These are phyloP conservation scores for Bombus ignitus DNA, from an alignment of 1,140 invertebrate species.

Conservation along the genomic window DNA sequence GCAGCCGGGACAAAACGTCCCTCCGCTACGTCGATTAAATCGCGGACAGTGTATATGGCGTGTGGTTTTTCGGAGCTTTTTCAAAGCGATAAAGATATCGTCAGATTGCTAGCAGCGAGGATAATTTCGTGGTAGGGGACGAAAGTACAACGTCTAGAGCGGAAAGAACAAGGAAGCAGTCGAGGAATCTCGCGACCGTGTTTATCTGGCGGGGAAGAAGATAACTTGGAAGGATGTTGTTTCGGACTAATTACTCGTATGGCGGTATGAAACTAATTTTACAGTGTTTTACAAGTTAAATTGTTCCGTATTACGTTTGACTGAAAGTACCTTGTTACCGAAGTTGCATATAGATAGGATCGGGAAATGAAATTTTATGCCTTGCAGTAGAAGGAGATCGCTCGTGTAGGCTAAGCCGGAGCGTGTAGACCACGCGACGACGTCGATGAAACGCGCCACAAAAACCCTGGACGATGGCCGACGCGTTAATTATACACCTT, in stretches of 20 bases:
- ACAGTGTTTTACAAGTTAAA: not conserved
- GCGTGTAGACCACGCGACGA: not conserved
- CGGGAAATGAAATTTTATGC: not conserved
- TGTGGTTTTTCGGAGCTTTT: not conserved
- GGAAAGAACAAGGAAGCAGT: too few relatives aligned
- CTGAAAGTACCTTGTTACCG: not conserved
- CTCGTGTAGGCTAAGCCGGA: not conserved
- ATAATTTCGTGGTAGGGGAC: too few relatives aligned
- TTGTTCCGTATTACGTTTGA: not conserved
- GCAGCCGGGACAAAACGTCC: not conserved
- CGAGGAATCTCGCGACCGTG: not conserved
- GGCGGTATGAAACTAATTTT: not conserved
- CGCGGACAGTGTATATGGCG: not conserved
- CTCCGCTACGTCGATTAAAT: not conserved
- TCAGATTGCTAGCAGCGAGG: not conserved
- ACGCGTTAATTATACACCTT: constrained; percentile 46
- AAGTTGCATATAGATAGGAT: not conserved
- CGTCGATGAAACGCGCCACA: not conserved
- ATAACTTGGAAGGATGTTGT: not conserved
- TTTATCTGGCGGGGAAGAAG: not conserved
- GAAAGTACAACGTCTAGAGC: not conserved
- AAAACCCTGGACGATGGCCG: constrained; percentile 25
- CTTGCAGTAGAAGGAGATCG: not conserved
- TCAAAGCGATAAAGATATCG: not conserved
- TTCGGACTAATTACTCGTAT: not conserved